These are phyloP conservation scores for Micronisus gabar DNA, from an alignment of 2,113 vertebrate species.

Conservation along the genomic window DNA sequence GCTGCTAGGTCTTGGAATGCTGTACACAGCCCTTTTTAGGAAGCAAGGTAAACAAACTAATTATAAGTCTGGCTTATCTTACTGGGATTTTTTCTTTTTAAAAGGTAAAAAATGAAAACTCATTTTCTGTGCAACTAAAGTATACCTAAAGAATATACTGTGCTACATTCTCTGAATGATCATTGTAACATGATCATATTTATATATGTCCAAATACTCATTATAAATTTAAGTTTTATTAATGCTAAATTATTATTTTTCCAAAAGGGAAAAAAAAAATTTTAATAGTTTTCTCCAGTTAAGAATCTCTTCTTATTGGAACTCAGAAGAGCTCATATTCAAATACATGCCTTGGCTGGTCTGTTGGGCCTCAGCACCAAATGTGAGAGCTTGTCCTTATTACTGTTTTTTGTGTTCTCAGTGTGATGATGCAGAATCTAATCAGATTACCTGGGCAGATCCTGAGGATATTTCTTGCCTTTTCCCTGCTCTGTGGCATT, in stretches of 20 bases:
- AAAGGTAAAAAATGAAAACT: background rate
- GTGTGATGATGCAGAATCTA: background rate
- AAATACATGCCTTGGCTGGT: background rate
- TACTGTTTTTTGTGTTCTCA: background rate
- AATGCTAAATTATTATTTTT: background rate
- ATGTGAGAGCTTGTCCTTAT: background rate
- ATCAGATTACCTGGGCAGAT: background rate
- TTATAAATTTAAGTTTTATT: background rate
- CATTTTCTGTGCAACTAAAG: background rate
- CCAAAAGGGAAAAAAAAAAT: background rate
- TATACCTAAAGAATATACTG: background rate
- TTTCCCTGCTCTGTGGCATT: background rate
- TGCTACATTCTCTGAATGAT: background rate
- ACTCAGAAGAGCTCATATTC: background rate
- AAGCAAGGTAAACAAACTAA: background rate
- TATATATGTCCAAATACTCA: background rate
- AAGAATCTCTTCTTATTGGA: background rate
- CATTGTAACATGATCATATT: background rate
- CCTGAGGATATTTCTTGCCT: background rate
- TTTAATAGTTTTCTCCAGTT: background rate
- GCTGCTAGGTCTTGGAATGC: background rate
- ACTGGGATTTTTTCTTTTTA: background rate
- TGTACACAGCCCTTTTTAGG: background rate
- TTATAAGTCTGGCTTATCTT: background rate
- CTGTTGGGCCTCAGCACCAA: background rate